These are phyloP conservation scores for Eledona agricola DNA, from an alignment of 2,888 invertebrate genomes.

Conservation along the genomic window DNA sequence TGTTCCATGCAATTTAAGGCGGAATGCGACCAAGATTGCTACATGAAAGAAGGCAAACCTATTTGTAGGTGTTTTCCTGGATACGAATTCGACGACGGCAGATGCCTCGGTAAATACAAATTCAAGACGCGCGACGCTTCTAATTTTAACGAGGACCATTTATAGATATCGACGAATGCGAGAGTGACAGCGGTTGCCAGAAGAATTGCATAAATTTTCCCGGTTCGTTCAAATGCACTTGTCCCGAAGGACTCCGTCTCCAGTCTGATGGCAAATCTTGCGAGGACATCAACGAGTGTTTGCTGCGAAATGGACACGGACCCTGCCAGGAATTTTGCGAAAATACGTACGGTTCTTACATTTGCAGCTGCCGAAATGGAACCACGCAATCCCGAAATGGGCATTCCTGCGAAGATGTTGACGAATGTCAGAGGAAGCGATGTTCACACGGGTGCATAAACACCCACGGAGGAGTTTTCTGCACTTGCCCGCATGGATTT, in stretches of 20 bases:
- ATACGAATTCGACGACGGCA: slow-evolving; percentile 43
- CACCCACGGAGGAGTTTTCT: slow-evolving; percentile 60
- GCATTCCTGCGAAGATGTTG: slow-evolving; percentile 63
- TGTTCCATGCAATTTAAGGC: slow-evolving; percentile 43
- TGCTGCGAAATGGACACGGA: slow-evolving; percentile 71
- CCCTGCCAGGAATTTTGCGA: slow-evolving; percentile 72
- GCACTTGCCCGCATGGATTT: slow-evolving; percentile 58
- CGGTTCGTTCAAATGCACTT: slow-evolving; percentile 67
- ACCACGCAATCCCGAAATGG: slow-evolving; percentile 67
- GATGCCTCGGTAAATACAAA: slow-evolving; percentile 47
- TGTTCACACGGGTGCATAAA: slow-evolving; percentile 67
- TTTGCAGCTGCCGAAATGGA: slow-evolving; percentile 68
- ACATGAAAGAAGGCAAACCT: slow-evolving; percentile 54
- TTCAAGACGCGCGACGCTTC: background rate
- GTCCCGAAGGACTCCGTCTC: slow-evolving; percentile 65
- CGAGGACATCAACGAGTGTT: slow-evolving; percentile 70
- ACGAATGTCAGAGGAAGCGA: slow-evolving; percentile 42
- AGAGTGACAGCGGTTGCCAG: slow-evolving; percentile 66
- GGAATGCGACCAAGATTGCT: slow-evolving; percentile 64
- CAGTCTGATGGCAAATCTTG: slow-evolving; percentile 48
- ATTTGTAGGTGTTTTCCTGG: slow-evolving; percentile 53
- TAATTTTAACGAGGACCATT: slow-evolving; percentile 2
- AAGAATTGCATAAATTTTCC: slow-evolving; percentile 67
- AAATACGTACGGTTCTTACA: slow-evolving; percentile 68
- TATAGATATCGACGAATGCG: slow-evolving; percentile 69